Evolutionary conservation across 2,797 vertebrate genomes (phyloP).

Genomic region (Malurus splendens): DNA sequence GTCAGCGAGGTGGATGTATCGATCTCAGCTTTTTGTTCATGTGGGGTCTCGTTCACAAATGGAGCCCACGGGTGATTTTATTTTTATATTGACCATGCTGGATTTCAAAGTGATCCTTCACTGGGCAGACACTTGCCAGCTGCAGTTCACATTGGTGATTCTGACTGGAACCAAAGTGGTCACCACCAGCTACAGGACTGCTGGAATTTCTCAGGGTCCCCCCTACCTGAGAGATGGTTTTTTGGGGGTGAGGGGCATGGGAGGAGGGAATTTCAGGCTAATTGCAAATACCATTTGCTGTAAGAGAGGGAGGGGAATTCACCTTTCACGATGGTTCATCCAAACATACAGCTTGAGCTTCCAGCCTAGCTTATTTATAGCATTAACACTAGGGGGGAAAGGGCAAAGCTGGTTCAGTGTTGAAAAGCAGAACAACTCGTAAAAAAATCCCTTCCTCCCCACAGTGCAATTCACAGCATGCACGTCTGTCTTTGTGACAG

Average conservation of each 20-base stretch:
- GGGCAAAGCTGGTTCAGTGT: not conserved
- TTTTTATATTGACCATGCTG: not conserved
- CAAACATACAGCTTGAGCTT: not conserved
- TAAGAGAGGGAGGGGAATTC: not conserved
- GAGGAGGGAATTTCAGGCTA: not conserved
- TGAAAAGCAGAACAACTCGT: not conserved
- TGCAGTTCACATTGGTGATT: rapidly evolving
- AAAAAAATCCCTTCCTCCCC: not conserved
- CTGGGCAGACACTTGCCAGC: not conserved
- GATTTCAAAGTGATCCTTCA: not conserved
- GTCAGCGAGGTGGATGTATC: not conserved
- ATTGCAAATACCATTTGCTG: not conserved
- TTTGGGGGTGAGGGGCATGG: not conserved
- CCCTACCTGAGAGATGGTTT: not conserved
- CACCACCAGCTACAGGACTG: not conserved
- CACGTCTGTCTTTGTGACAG: not conserved
- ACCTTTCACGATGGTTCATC: not conserved
- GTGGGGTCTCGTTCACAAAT: not conserved
- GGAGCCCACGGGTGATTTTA: rapidly evolving
- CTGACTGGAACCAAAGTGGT: not conserved
- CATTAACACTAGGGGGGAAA: not conserved
- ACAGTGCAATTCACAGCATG: not conserved
- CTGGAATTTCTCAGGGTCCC: not conserved
- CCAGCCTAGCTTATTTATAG: not conserved
- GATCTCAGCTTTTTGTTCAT: not conserved